Evolutionary conservation across 2,113 vertebrate genomes (phyloP), one percentile per base, ranked within the genome.

Genomic region (Phaethornis superciliosus): DNA sequence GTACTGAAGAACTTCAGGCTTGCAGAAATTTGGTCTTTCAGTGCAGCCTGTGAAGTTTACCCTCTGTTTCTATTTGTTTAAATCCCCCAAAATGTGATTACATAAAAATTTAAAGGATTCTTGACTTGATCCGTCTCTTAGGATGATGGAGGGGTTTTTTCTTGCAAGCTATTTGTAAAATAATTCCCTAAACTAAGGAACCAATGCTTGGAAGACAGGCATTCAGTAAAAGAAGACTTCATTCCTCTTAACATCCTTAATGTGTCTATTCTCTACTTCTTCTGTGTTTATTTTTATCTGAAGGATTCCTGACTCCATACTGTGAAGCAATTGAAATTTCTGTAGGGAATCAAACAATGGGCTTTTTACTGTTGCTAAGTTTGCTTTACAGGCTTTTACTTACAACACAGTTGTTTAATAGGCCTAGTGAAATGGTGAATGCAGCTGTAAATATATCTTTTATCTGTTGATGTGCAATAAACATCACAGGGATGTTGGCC

Each of bases 251-350:
- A 79, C 67, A 23, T 62, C 71, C 77, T 87, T 92, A 91, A 70
- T 80, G 81, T 92, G 67, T 60, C 81, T 90, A 22, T 77, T 94
- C 63, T 81, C 65, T 88, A 33, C 72, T 77, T 77, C 15, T 89
- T 52, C 83, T 90, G 15, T 92, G 93, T 95, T 95, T 96, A 85
- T 97, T 96, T 97, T 96, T 89, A 77, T 95, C 91, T 94, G 85
- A 96, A 97, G 90, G 64, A 93, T 95, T 95, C 86, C 89, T 96
- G 95, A 83, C 86, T 95, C 92, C 96, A 93, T 89, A 94, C 95
- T 95, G 91, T 97, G 95, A 95, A 91, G 90, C 85, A 94, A 95
- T 96, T 95, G 87, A 92, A 81, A 59, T 51, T 93, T 96, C 95
- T 51, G 88, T 94, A 86, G 79, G 89, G 89, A 95, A 79, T 92